Conservation (phyloP, 2,888 invertebrate genomes). For the Eupithecia subfuscata region DNA sequence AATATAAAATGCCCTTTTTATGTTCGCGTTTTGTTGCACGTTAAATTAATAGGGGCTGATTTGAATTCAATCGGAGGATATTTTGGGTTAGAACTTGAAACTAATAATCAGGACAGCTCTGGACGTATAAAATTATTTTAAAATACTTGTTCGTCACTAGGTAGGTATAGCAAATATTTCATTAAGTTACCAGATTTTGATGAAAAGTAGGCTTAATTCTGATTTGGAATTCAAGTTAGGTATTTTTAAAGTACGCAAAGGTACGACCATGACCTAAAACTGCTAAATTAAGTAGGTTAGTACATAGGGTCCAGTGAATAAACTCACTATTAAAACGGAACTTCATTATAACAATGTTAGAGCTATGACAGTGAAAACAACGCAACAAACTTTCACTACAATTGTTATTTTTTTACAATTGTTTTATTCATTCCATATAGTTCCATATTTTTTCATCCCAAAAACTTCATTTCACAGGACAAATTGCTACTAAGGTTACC, state of each 20-base stretch:
- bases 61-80: conserved; percentile 50
- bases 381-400: conserved; percentile 6
- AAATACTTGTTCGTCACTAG: neutral
- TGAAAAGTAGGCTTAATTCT: neutral
- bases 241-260: too few relatives aligned
- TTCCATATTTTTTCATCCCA: conserved; percentile 2
- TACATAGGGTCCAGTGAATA: neutral
- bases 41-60: conserved; percentile 35
- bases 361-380: neutral
- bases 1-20: conserved; percentile 29
- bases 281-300: neutral
- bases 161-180: neutral
- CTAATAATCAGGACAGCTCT: neutral
- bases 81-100: neutral
- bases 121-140: neutral
- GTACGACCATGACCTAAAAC: neutral
- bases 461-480: conserved; percentile 29
- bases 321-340: neutral
- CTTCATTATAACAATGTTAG: neutral
- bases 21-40: conserved; percentile 25
- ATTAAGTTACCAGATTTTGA: neutral
- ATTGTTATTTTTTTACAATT: neutral
- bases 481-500: conserved; percentile 33
- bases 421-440: neutral
- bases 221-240: neutral